Percentiles rank a stretch among this genome's conserved stretches.
Evolutionary conservation across 2,888 invertebrate species (phyloP).

Genomic region (Seladonia tumulorum): DNA sequence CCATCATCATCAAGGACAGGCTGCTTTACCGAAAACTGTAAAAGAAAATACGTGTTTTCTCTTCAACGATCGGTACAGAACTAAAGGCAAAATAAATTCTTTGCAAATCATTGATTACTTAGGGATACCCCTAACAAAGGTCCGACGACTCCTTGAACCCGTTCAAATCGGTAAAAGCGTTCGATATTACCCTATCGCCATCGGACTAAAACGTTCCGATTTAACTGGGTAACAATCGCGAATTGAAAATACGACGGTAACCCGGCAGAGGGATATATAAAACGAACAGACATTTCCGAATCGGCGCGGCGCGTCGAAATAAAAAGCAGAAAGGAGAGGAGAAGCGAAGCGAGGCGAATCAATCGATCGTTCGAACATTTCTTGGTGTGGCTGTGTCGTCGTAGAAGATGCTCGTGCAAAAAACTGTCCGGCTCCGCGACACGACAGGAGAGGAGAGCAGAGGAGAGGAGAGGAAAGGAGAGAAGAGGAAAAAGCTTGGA

Average conservation of each 20-base stretch:
- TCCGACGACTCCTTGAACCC: too few species aligned
- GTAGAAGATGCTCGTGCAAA: slow-evolving; percentile 45
- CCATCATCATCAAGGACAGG: too few species aligned
- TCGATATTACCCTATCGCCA: too few species aligned
- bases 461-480: background rate
- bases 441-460: background rate
- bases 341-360: slow-evolving; percentile 45
- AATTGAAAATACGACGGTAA: background rate
- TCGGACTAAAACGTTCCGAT: background rate
- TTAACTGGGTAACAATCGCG: background rate
- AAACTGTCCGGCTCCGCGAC: slow-evolving; percentile 39
- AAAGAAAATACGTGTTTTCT: too few species aligned
- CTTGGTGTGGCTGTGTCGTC: slow-evolving; percentile 39
- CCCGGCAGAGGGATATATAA: background rate
- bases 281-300: slow-evolving; percentile 6
- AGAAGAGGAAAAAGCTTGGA: background rate
- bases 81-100: too few species aligned
- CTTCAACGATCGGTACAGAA: too few species aligned
- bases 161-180: too few species aligned
- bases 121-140: too few species aligned
- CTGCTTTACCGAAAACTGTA: too few species aligned
- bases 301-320: background rate
- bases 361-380: slow-evolving; percentile 43
- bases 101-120: too few species aligned
- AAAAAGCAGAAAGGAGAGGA: slow-evolving; percentile 27